These are phyloP conservation scores for Cnemophilus loriae DNA, from an alignment of 2,113 vertebrate species.

Conservation along the genomic window DNA sequence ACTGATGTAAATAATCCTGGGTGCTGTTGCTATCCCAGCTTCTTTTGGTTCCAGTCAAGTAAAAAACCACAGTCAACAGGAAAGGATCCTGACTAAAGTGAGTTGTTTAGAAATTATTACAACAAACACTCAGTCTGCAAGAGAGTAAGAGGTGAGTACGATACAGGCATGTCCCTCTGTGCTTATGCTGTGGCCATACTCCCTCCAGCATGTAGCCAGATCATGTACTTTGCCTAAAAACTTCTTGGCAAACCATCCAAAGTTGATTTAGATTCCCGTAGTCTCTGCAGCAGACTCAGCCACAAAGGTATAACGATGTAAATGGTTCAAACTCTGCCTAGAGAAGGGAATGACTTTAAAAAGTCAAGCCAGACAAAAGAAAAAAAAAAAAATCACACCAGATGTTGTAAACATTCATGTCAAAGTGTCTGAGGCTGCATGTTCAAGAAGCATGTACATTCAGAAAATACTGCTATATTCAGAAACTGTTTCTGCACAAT, in stretches of 20 bases:
- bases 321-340: neutral
- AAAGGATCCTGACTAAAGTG: neutral
- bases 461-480: neutral
- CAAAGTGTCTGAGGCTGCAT: neutral
- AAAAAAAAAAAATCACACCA: neutral
- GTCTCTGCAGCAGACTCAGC: neutral
- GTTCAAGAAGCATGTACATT: neutral
- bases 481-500: neutral
- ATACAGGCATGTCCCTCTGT: rapidly evolving
- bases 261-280: neutral
- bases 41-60: neutral
- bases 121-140: neutral
- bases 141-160: neutral
- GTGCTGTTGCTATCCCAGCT: neutral
- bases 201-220: neutral
- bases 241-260: neutral
- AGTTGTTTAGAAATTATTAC: neutral
- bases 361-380: neutral
- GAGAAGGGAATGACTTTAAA: neutral
- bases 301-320: neutral
- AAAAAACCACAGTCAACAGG: neutral
- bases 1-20: neutral
- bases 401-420: neutral
- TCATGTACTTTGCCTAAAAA: neutral
- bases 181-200: neutral